phyloP scores from a whole-genome alignment of 37 sponge, comb jelly and placozoan genomes.

The Halichondria panicea region DNA sequence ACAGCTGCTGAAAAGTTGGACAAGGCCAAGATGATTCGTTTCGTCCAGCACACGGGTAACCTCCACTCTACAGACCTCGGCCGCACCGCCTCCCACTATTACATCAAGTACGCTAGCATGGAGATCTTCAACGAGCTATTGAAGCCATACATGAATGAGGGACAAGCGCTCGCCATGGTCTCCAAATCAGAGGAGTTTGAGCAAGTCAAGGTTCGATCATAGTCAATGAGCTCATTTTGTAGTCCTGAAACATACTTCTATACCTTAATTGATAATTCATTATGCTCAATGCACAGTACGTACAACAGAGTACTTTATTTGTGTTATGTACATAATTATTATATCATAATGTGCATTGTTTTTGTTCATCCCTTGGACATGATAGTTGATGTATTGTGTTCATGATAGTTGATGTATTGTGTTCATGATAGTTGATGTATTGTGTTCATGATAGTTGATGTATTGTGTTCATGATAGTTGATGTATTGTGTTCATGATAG shows the following conservation, averaged over 20 bases:
- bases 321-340: too few relatives aligned
- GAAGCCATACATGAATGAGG: constrained; percentile 78
- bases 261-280: neutral
- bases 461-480: neutral
- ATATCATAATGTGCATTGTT: neutral
- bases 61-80: constrained; percentile 92
- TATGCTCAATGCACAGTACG: neutral
- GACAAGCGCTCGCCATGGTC: constrained; percentile 73
- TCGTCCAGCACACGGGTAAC: constrained; percentile 58
- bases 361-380: neutral
- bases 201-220: constrained; percentile 79
- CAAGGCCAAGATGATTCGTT: constrained; percentile 91
- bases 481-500: neutral
- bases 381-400: neutral
- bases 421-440: neutral
- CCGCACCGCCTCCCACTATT: constrained; percentile 91
- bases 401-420: neutral
- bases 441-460: neutral
- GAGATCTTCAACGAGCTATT: constrained; percentile 89
- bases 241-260: neutral
- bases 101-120: constrained; percentile 91
- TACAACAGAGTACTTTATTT: too few relatives aligned
- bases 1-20: constrained; percentile 75
- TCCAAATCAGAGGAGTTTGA: constrained; percentile 90
- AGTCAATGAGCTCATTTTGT: neutral